Evolutionary conservation across 2,113 vertebrate species (phyloP).

Genomic region (Grammomys dolichurus): DNA sequence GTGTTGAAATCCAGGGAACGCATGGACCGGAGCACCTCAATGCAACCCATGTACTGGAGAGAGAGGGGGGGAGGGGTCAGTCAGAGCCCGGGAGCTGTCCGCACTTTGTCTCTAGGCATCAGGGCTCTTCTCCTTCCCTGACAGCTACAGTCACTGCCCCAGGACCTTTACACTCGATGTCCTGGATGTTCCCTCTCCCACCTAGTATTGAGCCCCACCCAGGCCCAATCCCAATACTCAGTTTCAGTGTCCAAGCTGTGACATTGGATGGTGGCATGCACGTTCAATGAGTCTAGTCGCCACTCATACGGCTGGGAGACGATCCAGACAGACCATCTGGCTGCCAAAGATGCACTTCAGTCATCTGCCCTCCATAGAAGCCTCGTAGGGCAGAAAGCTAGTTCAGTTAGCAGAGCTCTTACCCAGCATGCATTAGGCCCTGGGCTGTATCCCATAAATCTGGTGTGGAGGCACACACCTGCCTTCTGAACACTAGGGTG

Average conservation of each 20-base stretch:
- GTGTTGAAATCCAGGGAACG: slow-evolving; percentile 97
- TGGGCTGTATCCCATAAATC: neutral
- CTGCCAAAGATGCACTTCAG: fast-evolving
- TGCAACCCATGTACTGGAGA: slow-evolving; percentile 97
- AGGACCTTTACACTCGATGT: neutral
- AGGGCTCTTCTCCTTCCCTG: neutral
- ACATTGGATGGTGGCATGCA: fast-evolving
- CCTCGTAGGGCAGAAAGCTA: fast-evolving
- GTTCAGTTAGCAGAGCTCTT: neutral
- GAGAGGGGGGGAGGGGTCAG: fast-evolving
- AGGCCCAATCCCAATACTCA: neutral
- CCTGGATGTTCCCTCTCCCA: neutral
- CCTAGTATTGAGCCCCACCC: neutral
- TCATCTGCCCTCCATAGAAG: neutral
- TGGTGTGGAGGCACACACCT: neutral
- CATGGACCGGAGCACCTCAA: slow-evolving; percentile 97
- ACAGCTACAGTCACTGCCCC: neutral
- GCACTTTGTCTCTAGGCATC: too few species aligned
- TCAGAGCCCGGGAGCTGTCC: neutral
- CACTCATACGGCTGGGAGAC: neutral
- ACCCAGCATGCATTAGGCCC: neutral
- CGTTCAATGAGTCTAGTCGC: neutral
- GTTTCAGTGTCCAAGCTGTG: neutral
- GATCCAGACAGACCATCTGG: fast-evolving
- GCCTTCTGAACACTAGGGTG: neutral